Evolutionary conservation across 35 echinoderm and acorn worm species (phyloP).

Genomic region (Apostichopus californicus): DNA sequence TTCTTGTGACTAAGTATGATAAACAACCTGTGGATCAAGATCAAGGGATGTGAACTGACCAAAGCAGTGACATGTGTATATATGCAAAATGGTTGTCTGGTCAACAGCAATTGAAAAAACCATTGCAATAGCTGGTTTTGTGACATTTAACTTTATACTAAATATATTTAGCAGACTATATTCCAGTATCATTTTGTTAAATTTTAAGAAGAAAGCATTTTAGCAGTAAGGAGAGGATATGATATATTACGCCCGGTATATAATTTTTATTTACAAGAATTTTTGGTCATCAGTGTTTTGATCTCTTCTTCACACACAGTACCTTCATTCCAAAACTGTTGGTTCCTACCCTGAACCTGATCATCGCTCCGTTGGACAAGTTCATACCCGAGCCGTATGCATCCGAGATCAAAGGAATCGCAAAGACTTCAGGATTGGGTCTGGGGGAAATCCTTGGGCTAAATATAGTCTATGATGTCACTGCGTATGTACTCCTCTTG

Average conservation of each 20-base stretch:
- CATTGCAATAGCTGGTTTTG: too few relatives aligned
- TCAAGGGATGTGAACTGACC: too few relatives aligned
- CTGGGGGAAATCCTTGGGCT: constrained; percentile 66
- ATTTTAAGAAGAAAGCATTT: too few relatives aligned
- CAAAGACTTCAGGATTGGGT: constrained; percentile 56
- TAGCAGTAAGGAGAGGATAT: not conserved
- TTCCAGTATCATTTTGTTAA: too few relatives aligned
- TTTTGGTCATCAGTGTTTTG: too few relatives aligned
- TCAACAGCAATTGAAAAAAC: too few relatives aligned
- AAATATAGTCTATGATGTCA: constrained; percentile 88
- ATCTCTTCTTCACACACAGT: constrained; percentile 17
- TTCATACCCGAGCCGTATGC: constrained; percentile 82
- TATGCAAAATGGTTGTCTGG: too few relatives aligned
- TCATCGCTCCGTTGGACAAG: constrained; percentile 56
- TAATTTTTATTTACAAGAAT: not conserved
- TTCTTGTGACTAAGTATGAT: too few relatives aligned
- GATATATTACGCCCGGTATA: not conserved
- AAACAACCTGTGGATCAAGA: too few relatives aligned
- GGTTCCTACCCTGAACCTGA: constrained; percentile 51
- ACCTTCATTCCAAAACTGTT: constrained; percentile 40
- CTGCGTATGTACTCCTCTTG: constrained; percentile 68
- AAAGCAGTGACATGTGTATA: too few relatives aligned
- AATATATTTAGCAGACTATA: too few relatives aligned
- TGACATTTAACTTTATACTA: too few relatives aligned
- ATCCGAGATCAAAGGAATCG: constrained; percentile 79